phyloP scores from a whole-genome alignment of 2,888 invertebrate genomes.

The Lapara coniferarum region DNA sequence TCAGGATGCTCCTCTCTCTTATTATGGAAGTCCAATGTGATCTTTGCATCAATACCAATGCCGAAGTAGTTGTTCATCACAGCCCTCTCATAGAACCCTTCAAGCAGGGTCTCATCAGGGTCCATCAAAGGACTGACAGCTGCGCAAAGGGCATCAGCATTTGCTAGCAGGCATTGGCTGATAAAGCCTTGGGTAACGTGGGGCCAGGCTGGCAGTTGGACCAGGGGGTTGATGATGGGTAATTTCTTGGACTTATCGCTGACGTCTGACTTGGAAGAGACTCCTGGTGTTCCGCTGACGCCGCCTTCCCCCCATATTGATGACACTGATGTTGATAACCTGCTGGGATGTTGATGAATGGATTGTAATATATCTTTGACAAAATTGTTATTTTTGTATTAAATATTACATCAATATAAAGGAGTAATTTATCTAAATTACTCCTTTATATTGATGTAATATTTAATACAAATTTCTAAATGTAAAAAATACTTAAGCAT shows the following conservation, averaged over 20 bases:
- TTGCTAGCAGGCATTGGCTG: slow-evolving; percentile 96
- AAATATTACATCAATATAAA: too few relatives aligned
- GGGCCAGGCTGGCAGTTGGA: slow-evolving; percentile 94
- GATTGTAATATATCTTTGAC: not conserved
- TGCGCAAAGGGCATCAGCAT: slow-evolving; percentile 97
- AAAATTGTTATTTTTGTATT: too few relatives aligned
- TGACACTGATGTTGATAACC: slow-evolving; percentile 80
- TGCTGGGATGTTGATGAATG: slow-evolving; percentile 44
- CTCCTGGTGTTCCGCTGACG: slow-evolving; percentile 48
- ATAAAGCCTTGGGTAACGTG: slow-evolving; percentile 93
- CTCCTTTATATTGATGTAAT: too few relatives aligned
- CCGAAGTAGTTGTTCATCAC: slow-evolving; percentile 99
- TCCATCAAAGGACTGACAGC: slow-evolving; percentile 98
- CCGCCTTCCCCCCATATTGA: slow-evolving; percentile 80
- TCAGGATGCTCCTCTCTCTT: slow-evolving; percentile 98
- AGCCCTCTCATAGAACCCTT: slow-evolving; percentile 95
- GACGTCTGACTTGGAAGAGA: slow-evolving; percentile 71
- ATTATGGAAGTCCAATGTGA: slow-evolving; percentile 97
- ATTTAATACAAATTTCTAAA: too few relatives aligned
- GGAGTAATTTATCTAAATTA: too few relatives aligned
- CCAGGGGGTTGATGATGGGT: slow-evolving; percentile 95
- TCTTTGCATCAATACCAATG: slow-evolving; percentile 99
- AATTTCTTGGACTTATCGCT: slow-evolving; percentile 87
- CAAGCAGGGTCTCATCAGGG: slow-evolving; percentile 93
- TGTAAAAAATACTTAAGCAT: too few relatives aligned